Base-by-base conservation (phyloP, 2,113 vertebrate genomes). In the Oceanites oceanicus region DNA sequence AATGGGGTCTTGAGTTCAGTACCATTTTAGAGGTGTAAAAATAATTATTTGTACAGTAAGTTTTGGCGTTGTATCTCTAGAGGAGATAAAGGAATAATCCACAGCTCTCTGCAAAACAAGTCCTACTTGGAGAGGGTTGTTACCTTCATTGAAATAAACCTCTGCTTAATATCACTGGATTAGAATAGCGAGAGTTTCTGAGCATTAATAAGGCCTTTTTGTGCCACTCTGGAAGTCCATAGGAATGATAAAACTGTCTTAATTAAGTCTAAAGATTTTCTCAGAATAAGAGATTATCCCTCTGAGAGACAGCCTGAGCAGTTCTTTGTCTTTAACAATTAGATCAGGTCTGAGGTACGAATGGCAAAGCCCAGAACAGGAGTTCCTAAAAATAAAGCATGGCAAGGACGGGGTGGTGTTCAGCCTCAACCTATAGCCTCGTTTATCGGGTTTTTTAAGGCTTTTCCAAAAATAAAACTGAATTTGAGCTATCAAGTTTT, bases 201-300 rank as follows among this genome's bases (percentile, higher is more conserved):
- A 76, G 89, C 36, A 40, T 82, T 96, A 95, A 92, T 36, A 29
- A 42, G 36, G 49, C 29, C 58, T 97, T 94, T 82, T 74, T 90
- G 70, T 85, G 91, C 42, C 71, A 81, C 73, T 94, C 80, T 89
- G 40, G 65, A 91, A 94, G 79, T 95, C 88, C 89, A 91, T 45
- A 79, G n/a, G 62, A 92, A 96, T 82, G 86, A 95, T 89, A 94
- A 97, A 95, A 89, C 66, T 85, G 80, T 72, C 91, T 94, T 97
- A 96, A 94, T 94, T 95, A 96, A 94, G 77, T 78, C 91, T 95
- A 91, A 94, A 94, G 94, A 86, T 95, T 95, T 97, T 92, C 91
- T 82, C 92, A 76, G 77, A 56, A 61, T 79, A 86, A 78, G 88
- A 93, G 77, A 95, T 95, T 94, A 94, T 92, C 77, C 92, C 89